Evolutionary conservation across 2,113 vertebrate genomes (phyloP), one percentile per base, ranked within the genome.

Genomic region (Anarrhichthys ocellatus): DNA sequence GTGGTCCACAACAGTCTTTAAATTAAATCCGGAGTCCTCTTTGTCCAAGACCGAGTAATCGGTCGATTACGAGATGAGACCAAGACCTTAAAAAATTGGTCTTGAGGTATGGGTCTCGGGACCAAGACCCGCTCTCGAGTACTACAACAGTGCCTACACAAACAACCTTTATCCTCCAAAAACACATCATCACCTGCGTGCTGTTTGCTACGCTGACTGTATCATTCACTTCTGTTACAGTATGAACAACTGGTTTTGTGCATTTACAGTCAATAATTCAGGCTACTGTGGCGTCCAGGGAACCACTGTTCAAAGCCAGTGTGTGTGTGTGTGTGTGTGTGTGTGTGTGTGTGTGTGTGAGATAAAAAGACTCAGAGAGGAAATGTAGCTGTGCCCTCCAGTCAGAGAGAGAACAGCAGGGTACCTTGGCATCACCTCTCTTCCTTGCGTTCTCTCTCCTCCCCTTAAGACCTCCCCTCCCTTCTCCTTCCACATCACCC

Each of bases 341-440:
- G 73, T 44, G 80, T 22, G 29, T 17, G 56, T 62, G 63, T 48
- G 63, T 38, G 36, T 52, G 22, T 58, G 27, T 46, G 56, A 64
- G 42, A 50, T 59, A 58, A 82, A 64, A 69, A 71, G 48, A 77
- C 70, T 73, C 59, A 75, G 24, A 74, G 56, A 80, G 77, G 81
- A 88, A 82, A 69, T 62, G 68, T 56, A 46, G 42, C 62, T 62
- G 63, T 88, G 81, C 87, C 87, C 84, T 83, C 27, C n/a, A 81
- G 87, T 76, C 76, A 85, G 52, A 76, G 32, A 68, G 73, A 81
- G 81, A 86, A 64, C 90, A 84, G 87, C 77, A 73, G 87, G 81
- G 44, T 81, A 89, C 76, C 69, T 88, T 90, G 81, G 90, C 78
- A 80, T 80, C 63, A 76, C 81, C 63, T 84, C 68, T 58, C 62